These are phyloP conservation scores for Cheilosia grossa DNA, from an alignment of 2,888 invertebrate species.

Conservation along the genomic window DNA sequence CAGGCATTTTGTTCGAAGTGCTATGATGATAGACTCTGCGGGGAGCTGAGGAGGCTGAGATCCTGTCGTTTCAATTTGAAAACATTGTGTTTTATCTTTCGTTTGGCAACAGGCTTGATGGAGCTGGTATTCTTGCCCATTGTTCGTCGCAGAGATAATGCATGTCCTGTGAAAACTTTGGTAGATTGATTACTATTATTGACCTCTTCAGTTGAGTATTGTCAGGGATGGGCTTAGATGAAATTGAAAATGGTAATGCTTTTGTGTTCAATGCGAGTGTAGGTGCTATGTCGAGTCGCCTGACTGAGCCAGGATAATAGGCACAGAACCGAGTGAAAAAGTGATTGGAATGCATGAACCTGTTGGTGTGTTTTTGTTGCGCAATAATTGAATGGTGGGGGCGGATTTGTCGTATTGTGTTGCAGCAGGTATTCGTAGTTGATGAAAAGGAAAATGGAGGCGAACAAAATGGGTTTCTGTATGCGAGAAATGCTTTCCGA, in stretches of 20 bases:
- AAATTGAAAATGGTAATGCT: constrained; percentile 49
- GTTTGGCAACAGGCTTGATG: constrained; percentile 13
- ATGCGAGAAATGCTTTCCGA: constrained; percentile 31
- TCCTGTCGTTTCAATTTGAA: constrained; percentile 36
- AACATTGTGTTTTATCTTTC: constrained; percentile 18
- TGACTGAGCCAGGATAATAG: constrained; percentile 42
- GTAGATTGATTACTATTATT: constrained; percentile 66
- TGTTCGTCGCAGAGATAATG: constrained; percentile 35
- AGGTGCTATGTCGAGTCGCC: neutral
- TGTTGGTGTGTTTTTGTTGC: constrained; percentile 30
- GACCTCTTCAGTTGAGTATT: constrained; percentile 42
- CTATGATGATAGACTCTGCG: constrained; percentile 9
- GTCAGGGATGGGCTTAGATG: neutral
- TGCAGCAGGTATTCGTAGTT: constrained; percentile 1
- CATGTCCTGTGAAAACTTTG: constrained; percentile 43
- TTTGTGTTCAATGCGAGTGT: constrained; percentile 24
- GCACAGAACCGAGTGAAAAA: neutral
- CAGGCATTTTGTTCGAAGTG: constrained; percentile 39
- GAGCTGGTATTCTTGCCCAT: neutral
- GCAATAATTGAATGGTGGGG: constrained; percentile 52
- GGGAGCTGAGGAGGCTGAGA: constrained; percentile 11
- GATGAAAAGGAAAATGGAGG: constrained; percentile 30
- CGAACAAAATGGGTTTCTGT: constrained; percentile 34
- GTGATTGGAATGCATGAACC: constrained; percentile 36
- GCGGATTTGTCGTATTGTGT: constrained; percentile 42